A percentile compares a stretch with the other conserved stretches of the same genome.
Evolutionary conservation across 2,797 vertebrate species (phyloP).

Genomic region (Florisuga fusca): DNA sequence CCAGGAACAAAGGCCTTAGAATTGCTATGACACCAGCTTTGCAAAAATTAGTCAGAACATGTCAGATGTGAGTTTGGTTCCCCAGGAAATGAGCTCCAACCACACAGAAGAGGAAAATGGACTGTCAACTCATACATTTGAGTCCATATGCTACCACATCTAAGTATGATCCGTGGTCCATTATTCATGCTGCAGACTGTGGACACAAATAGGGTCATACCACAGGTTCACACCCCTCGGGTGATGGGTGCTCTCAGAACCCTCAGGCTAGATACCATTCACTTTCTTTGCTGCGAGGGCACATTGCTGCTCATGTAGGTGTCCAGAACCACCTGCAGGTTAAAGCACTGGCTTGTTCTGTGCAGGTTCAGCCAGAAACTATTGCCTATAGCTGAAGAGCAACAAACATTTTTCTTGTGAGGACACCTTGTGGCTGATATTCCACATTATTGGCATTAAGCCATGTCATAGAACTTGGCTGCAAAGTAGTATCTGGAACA

Average conservation of each 20-base stretch:
- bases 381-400: not conserved
- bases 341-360: not conserved
- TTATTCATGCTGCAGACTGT: not conserved
- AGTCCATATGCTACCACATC: not conserved
- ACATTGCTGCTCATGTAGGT: fast-evolving
- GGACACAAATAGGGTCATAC: not conserved
- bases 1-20: not conserved
- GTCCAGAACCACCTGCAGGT: not conserved
- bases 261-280: not conserved
- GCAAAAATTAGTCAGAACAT: not conserved
- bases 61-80: not conserved
- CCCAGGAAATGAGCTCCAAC: not conserved
- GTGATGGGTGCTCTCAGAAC: not conserved
- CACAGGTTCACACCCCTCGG: no score
- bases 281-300: not conserved
- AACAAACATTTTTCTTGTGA: not conserved
- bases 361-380: not conserved
- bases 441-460: not conserved
- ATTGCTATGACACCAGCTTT: not conserved
- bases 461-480: not conserved
- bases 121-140: not conserved
- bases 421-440: constrained; percentile 26
- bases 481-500: not conserved
- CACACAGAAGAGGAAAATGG: not conserved
- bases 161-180: not conserved